Base-by-base conservation (phyloP, 2,888 invertebrate genomes). In the Diabrotica balteata region DNA sequence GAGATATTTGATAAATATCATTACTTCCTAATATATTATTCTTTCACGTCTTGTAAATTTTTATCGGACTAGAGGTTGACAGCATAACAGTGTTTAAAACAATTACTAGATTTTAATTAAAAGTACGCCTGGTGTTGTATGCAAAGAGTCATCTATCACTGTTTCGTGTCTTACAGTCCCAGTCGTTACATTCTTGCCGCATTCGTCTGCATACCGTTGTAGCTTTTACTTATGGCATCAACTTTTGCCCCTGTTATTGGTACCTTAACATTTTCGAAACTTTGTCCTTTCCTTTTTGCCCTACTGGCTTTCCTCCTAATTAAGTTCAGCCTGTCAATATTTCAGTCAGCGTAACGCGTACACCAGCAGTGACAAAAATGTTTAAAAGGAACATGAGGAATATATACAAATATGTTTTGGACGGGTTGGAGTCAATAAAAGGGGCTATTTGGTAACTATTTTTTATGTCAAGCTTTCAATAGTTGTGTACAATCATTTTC, bases 101-200 rank as follows among this genome's bases (percentile, higher is more conserved):
- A 85, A 84, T 84, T 84, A 84, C 84, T 80, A 81, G 83, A 84
- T 84, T 64, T 85, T 85, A 85, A 85, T 85, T 84, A 84, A 84
- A 85, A 84, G 83, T 84, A 82, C 80, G 83, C 80, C 82, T 79
- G 80, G 81, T 81, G 79, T 77, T 81, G 81, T 79, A 82, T 82
- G 80, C 78, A 80, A 83, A 82, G 82, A 83, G 81, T 82, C 84
- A 84, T 85, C 84, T 84, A 85, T 85, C 85, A 84, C 83, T 75
- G 79, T 80, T 32, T 80, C 80, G 78, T 80, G 80, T 80, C 80
- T 81, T 78, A 75, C 75, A 73, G 45, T 47, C 50, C 47, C 46
- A 55, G 80, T 80, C 79, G 77, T 74, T 77, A 78, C 80, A 81
- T 82, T 83, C 82, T 81, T 82, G 80, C 76, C 77, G 78, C 76